These are phyloP conservation scores for Natrix natrix DNA, from an alignment of 2,797 vertebrate species.

Conservation along the genomic window DNA sequence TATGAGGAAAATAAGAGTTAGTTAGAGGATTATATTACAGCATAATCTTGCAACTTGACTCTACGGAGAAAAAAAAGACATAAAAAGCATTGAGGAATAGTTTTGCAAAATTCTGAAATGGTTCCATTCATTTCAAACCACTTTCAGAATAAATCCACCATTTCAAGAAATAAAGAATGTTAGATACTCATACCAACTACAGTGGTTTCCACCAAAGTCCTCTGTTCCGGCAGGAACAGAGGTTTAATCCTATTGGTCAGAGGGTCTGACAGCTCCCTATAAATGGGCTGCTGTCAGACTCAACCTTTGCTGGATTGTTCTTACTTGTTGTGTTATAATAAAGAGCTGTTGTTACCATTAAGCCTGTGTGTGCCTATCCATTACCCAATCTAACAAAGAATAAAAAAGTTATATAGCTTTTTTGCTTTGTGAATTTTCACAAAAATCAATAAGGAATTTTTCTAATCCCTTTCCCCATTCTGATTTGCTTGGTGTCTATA, in stretches of 20 bases:
- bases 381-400: background rate
- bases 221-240: no score
- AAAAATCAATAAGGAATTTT: background rate
- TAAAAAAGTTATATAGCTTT: background rate
- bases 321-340: no score
- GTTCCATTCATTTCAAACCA: background rate
- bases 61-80: background rate
- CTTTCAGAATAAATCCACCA: background rate
- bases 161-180: background rate
- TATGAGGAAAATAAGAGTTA: background rate
- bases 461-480: background rate
- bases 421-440: background rate
- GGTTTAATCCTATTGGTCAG: no score
- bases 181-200: no score
- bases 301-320: no score
- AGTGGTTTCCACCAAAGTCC: no score
- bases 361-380: no score
- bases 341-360: no score
- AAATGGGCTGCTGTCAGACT: no score
- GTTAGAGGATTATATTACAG: background rate
- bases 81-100: background rate
- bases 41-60: background rate
- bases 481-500: background rate
- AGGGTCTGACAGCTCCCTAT: no score
- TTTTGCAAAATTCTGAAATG: background rate